These are phyloP conservation scores for Eudemis profundana DNA, from an alignment of 2,888 invertebrate genomes.

Conservation along the genomic window DNA sequence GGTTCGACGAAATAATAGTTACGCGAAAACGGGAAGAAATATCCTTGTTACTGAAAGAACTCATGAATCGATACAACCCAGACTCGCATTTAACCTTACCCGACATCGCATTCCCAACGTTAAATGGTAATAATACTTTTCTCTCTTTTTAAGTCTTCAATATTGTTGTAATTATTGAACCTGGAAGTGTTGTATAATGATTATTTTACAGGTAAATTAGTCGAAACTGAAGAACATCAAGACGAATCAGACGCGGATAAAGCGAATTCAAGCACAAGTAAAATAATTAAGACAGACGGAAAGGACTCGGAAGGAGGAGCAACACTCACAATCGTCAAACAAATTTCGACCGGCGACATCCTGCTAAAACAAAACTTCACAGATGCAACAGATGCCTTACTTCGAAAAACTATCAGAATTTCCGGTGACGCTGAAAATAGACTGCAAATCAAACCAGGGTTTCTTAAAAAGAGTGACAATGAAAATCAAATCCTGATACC, in stretches of 20 bases:
- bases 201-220: constrained; percentile 82
- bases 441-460: constrained; percentile 77
- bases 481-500: constrained; percentile 80
- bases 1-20: constrained; percentile 95
- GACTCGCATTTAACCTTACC: constrained; percentile 88
- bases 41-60: constrained; percentile 89
- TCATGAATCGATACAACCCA: constrained; percentile 90
- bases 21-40: constrained; percentile 95
- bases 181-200: constrained; percentile 18
- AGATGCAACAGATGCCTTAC: constrained; percentile 74
- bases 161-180: background rate
- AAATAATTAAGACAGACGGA: constrained; percentile 63
- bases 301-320: constrained; percentile 69
- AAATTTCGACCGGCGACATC: constrained; percentile 76
- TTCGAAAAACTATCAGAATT: constrained; percentile 77
- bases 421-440: constrained; percentile 78
- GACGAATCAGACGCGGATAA: constrained; percentile 84
- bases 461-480: constrained; percentile 76
- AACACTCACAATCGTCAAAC: constrained; percentile 77
- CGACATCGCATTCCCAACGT: constrained; percentile 90
- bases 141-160: background rate
- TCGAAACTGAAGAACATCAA: constrained; percentile 85
- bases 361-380: constrained; percentile 74
- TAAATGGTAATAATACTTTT: constrained; percentile 87
- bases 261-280: constrained; percentile 63